Percentiles rank a stretch among this genome's conserved stretches.
Evolutionary conservation across 2,113 vertebrate genomes (phyloP).

Genomic region (Platysternon megacephalum): DNA sequence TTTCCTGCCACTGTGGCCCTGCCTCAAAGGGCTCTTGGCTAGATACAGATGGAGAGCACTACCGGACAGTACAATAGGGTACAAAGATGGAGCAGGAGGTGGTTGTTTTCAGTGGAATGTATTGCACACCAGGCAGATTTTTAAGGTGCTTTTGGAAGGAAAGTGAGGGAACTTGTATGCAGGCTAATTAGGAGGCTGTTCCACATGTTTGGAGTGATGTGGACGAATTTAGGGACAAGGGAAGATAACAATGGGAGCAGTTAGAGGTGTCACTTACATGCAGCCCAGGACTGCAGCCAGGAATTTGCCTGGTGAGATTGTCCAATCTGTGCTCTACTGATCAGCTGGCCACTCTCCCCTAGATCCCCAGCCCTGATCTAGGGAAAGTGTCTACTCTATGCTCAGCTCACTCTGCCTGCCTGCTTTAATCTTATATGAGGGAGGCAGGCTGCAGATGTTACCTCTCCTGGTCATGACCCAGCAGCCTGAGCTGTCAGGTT

Average conservation of each 20-base stretch:
- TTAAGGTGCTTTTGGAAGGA: neutral
- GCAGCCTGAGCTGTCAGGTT: neutral
- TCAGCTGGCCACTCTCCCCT: neutral
- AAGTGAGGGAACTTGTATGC: rapidly evolving
- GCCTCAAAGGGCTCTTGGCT: neutral
- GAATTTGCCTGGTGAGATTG: neutral
- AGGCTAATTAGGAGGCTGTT: neutral
- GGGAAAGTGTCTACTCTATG: neutral
- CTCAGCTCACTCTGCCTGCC: neutral
- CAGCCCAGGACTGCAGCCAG: neutral
- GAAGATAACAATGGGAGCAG: neutral
- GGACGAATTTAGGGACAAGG: neutral
- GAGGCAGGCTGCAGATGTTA: neutral
- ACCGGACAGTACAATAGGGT: neutral
- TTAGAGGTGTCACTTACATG: neutral
- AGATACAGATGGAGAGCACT: neutral
- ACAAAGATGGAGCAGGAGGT: neutral
- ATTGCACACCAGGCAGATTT: neutral
- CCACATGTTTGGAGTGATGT: neutral
- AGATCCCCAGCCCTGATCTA: neutral
- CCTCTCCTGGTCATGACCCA: neutral
- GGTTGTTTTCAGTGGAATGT: neutral
- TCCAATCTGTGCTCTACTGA: neutral
- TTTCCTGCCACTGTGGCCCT: neutral
- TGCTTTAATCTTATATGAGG: neutral